A percentile compares a stretch with the other conserved stretches of the same genome.
These are phyloP conservation scores for Myiagra hebetior DNA, from an alignment of 2,113 vertebrate genomes.

Conservation along the genomic window DNA sequence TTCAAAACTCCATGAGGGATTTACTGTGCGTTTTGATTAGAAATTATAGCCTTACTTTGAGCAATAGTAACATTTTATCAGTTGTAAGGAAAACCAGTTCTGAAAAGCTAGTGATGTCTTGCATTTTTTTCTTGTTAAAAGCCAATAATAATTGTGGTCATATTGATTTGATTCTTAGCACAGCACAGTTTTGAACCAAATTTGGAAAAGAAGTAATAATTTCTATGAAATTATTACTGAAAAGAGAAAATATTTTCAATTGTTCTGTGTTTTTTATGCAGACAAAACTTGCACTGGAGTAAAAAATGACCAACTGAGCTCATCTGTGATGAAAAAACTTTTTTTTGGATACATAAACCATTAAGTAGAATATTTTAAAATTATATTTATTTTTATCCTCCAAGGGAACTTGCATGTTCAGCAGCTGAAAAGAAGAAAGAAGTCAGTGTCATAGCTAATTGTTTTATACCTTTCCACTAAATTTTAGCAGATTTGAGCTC, in stretches of 20 bases:
- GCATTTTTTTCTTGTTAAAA: not conserved
- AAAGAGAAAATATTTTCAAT: not conserved
- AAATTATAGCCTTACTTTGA: not conserved
- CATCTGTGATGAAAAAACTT: not conserved
- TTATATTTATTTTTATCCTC: not conserved
- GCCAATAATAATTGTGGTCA: not conserved
- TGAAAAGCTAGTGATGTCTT: not conserved
- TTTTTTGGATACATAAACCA: not conserved
- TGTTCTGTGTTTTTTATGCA: not conserved
- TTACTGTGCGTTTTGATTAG: not conserved
- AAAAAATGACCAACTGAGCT: not conserved
- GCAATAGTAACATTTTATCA: not conserved
- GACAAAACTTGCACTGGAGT: not conserved
- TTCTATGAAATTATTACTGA: not conserved
- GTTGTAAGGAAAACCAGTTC: not conserved
- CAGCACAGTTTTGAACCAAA: not conserved
- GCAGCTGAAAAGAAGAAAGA: not conserved
- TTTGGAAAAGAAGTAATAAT: not conserved
- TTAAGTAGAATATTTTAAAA: not conserved
- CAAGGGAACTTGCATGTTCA: not conserved
- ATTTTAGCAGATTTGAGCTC: constrained; percentile 37
- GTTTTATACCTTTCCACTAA: constrained; percentile 37
- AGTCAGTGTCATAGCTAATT: not conserved
- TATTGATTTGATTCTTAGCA: not conserved
- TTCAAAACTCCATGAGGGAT: not conserved